Base-by-base conservation (phyloP, 1,140 invertebrate species). In the Heliothis subflexa region DNA sequence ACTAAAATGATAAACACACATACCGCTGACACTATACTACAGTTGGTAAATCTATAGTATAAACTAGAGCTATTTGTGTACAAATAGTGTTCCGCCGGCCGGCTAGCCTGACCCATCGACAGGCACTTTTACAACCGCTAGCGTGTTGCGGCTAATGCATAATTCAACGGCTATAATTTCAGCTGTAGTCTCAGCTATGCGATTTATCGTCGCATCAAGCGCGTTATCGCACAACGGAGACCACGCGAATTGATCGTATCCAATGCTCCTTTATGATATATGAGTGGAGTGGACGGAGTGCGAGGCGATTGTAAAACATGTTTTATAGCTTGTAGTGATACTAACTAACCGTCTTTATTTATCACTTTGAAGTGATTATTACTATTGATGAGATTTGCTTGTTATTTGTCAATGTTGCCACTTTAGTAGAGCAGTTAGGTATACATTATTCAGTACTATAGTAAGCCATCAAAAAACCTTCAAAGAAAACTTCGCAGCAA, bases 101-200 rank as follows among this genome's bases (percentile, higher is more conserved):
- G 80, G 64, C 72, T 74, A 77, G 80, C 61, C 54, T 49, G 50
- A 68, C 74, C 73, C 64, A 79, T 66, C 75, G 75, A 54, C 71
- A 61, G 80, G 82, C 75, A 81, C 82, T 85, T 92, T 90, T 89
- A 90, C 85, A 87, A 85, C 89, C 87, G 76, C 84, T 82, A 83
- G 77, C 83, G 83, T 83, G 78, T 86, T 81, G 75, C 80, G 74
- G 78, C 86, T 88, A 84, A 88, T 93, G 90, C 89, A 93, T 93
- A 85, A 93, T 93, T 93, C 89, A 93, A 78, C 78, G 82, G 84
- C 85, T 78, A 91, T 93, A 93, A 93, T 89, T 89, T 86, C 75
- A 83, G 77, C 83, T 83, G 86, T 88, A 87, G 80, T 86, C 86
- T 89, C 83, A 80, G 85, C 83, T 83, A 83, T 84, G 80, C 79